Percentiles rank a stretch among this genome's conserved stretches.
Conservation (phyloP, 2,113 vertebrate genomes). For the Eudyptes chrysolophus region DNA sequence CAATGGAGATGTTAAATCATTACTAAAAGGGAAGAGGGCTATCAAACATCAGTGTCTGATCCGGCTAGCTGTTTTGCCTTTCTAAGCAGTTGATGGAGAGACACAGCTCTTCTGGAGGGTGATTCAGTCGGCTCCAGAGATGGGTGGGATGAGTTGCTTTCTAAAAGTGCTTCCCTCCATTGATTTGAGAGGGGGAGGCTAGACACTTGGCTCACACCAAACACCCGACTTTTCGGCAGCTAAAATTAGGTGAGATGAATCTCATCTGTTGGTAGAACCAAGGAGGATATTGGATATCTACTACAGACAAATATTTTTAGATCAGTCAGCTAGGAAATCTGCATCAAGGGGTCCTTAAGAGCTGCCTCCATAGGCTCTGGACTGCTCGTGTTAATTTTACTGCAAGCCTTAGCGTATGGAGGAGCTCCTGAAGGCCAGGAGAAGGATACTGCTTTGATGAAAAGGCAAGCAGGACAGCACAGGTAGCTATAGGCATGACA, state of each 20-base stretch:
- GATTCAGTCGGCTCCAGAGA: conserved; percentile 12
- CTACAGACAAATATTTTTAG: conserved; percentile 24
- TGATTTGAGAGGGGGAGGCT: conserved; percentile 61
- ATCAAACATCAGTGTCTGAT: neutral
- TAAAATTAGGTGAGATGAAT: conserved; percentile 56
- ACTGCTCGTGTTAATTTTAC: neutral
- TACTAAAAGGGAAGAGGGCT: neutral
- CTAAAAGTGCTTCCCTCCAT: conserved; percentile 53
- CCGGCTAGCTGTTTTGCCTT: conserved; percentile 2
- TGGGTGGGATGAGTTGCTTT: conserved; percentile 55
- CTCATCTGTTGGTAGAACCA: conserved; percentile 28
- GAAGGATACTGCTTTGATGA: neutral
- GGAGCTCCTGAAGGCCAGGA: neutral
- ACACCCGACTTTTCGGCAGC: conserved; percentile 48
- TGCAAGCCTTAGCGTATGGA: neutral
- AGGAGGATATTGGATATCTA: neutral
- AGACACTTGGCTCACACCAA: conserved; percentile 42
- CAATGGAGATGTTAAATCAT: neutral
- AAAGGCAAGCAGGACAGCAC: neutral
- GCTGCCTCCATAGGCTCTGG: neutral
- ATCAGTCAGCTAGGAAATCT: neutral
- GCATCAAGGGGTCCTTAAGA: neutral
- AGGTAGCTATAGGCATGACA: neutral
- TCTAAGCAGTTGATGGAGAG: conserved; percentile 35
- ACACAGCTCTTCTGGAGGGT: conserved; percentile 47